These are phyloP conservation scores for Caenorhabditis afra DNA, from an alignment of 2,888 invertebrate species.

Conservation along the genomic window DNA sequence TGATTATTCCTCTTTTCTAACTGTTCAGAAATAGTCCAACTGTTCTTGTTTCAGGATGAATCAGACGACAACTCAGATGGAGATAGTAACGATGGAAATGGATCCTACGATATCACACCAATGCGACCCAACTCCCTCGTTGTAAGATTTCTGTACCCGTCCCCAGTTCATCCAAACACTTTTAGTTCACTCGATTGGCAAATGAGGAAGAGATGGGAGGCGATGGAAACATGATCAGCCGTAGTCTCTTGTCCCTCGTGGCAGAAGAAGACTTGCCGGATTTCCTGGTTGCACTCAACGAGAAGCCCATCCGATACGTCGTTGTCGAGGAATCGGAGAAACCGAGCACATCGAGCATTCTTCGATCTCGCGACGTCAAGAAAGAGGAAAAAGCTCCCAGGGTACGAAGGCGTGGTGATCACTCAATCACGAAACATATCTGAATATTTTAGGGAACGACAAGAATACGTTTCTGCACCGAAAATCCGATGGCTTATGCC, in stretches of 20 bases:
- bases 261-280: slow-evolving; percentile 61
- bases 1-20: not conserved
- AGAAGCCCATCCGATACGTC: slow-evolving; percentile 51
- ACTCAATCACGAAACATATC: too few relatives aligned
- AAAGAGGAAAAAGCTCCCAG: slow-evolving; percentile 32
- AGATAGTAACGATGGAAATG: slow-evolving; percentile 49
- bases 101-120: slow-evolving; percentile 57
- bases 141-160: slow-evolving; percentile 9
- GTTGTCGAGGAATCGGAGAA: slow-evolving; percentile 53
- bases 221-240: slow-evolving; percentile 53
- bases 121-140: slow-evolving; percentile 56
- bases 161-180: too few relatives aligned
- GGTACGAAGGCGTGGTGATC: slow-evolving; percentile 1
- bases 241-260: slow-evolving; percentile 54
- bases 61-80: slow-evolving; percentile 55
- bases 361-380: slow-evolving; percentile 33
- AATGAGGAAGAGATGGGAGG: slow-evolving; percentile 59
- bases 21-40: too few relatives aligned
- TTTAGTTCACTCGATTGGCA: slow-evolving; percentile 57
- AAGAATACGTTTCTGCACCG: slow-evolving; percentile 53
- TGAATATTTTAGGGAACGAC: slow-evolving; percentile 43
- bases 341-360: slow-evolving; percentile 56
- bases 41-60: slow-evolving; percentile 39
- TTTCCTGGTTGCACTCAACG: slow-evolving; percentile 57
- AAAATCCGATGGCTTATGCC: slow-evolving; percentile 56